Conservation (phyloP, 2,888 invertebrate genomes). For the Tipula lateralis region DNA sequence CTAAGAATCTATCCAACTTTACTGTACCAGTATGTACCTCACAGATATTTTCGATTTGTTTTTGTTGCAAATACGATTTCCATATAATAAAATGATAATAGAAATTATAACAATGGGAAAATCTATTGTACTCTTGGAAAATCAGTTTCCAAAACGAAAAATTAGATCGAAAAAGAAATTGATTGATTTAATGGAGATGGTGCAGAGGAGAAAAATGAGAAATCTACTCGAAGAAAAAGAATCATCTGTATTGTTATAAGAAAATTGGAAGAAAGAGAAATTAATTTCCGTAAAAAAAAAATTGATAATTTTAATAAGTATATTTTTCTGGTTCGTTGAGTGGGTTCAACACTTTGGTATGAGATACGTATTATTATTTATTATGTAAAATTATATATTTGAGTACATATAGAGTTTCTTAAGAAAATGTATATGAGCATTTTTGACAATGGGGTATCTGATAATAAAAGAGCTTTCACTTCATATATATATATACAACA, state of each 20-base stretch:
- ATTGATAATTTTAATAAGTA: constrained; percentile 11
- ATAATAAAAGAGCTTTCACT: not conserved
- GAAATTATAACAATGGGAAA: not conserved
- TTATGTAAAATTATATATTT: not conserved
- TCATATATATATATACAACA: not conserved
- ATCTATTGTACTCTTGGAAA: not conserved
- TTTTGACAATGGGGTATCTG: not conserved
- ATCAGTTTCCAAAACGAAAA: not conserved
- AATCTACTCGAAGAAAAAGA: not conserved
- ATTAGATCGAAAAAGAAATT: not conserved
- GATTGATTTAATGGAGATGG: not conserved
- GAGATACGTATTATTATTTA: not conserved
- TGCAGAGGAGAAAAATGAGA: not conserved
- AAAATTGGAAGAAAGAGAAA: not conserved
- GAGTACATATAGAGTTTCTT: not conserved
- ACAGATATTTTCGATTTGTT: not conserved
- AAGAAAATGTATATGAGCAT: not conserved
- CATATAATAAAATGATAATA: not conserved
- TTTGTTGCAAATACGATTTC: not conserved
- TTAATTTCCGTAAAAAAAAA: not conserved
- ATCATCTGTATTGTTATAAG: not conserved
- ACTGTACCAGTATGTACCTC: not conserved
- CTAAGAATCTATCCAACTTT: not conserved
- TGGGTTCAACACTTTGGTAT: not conserved
- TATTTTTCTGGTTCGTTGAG: not conserved